Percentiles rank a stretch among this genome's conserved stretches.
phyloP scores from a whole-genome alignment of 1,140 invertebrate species.

The Drosophila kikkawai region DNA sequence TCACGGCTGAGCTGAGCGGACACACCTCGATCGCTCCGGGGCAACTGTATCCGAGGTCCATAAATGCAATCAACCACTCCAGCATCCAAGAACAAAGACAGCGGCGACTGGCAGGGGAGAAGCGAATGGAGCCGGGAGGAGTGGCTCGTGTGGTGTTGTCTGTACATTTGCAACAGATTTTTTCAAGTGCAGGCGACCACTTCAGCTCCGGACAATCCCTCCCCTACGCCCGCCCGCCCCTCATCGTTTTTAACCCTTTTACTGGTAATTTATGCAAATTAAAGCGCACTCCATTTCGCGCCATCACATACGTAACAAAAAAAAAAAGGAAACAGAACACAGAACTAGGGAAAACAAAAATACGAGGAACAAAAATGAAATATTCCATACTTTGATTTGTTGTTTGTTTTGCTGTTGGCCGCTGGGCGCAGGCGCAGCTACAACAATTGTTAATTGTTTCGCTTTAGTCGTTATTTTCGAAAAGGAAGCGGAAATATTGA shows the following conservation, averaged over 20 bases:
- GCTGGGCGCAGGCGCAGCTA: slow-evolving; percentile 68
- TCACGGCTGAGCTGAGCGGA: slow-evolving; percentile 76
- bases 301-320: slow-evolving; percentile 48
- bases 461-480: slow-evolving; percentile 48
- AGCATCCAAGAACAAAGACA: slow-evolving; percentile 45
- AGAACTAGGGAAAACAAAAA: slow-evolving; percentile 27
- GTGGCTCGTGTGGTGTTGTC: slow-evolving; percentile 66
- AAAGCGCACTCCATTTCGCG: slow-evolving; percentile 82
- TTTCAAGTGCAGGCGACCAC: slow-evolving; percentile 69
- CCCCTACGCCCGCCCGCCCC: slow-evolving; percentile 25
- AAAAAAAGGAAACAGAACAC: slow-evolving; percentile 3
- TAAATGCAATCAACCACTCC: slow-evolving; percentile 80
- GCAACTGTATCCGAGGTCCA: slow-evolving; percentile 51
- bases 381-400: slow-evolving; percentile 53
- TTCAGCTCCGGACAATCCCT: slow-evolving; percentile 60
- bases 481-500: slow-evolving; percentile 54
- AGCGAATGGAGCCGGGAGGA: slow-evolving; percentile 42
- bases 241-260: slow-evolving; percentile 53
- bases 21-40: slow-evolving; percentile 71
- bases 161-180: slow-evolving; percentile 73
- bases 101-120: slow-evolving; percentile 19
- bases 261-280: slow-evolving; percentile 78
- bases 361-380: slow-evolving; percentile 33
- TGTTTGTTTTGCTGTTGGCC: slow-evolving; percentile 78
- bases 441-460: slow-evolving; percentile 82